Evolutionary conservation across 2,888 invertebrate species (phyloP).

Genomic region (Phasia obesa): DNA sequence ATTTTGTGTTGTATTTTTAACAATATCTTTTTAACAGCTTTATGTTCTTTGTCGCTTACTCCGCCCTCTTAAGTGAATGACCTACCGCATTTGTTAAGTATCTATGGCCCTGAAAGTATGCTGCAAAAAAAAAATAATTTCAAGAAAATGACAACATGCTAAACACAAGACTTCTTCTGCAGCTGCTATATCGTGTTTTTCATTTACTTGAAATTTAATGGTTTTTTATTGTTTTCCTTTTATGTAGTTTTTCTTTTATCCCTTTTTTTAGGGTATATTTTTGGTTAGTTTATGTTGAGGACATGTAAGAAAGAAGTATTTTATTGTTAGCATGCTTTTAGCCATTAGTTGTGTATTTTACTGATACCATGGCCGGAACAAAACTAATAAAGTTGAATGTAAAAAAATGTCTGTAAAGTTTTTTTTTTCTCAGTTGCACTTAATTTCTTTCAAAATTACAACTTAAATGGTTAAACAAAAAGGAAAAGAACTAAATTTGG

Average conservation of each 20-base stretch:
- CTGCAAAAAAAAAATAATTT: constrained; percentile 18
- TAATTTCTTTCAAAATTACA: not conserved
- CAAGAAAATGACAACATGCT: not conserved
- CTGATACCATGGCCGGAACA: not conserved
- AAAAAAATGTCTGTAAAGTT: constrained; percentile 38
- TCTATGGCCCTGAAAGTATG: constrained; percentile 25
- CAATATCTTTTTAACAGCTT: not conserved
- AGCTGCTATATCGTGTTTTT: constrained; percentile 17
- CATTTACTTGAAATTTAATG: constrained; percentile 24
- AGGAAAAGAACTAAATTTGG: not conserved
- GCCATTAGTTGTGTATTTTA: constrained; percentile 35
- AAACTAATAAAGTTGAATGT: constrained; percentile 12
- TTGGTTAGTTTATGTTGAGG: constrained; percentile 52
- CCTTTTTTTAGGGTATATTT: too few species aligned
- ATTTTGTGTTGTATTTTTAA: constrained; percentile 10
- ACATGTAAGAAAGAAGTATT: constrained; percentile 28
- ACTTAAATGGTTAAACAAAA: too few species aligned
- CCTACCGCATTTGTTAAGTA: not conserved
- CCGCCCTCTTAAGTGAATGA: constrained; percentile 38
- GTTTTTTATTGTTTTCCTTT: constrained; percentile 52
- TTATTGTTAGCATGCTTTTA: constrained; percentile 35
- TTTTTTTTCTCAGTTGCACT: not conserved
- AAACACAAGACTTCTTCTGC: constrained; percentile 34
- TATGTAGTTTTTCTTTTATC: not conserved
- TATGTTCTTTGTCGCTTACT: not conserved